phyloP scores from a whole-genome alignment of 2,797 vertebrate genomes.

The Hybognathus amarus region DNA sequence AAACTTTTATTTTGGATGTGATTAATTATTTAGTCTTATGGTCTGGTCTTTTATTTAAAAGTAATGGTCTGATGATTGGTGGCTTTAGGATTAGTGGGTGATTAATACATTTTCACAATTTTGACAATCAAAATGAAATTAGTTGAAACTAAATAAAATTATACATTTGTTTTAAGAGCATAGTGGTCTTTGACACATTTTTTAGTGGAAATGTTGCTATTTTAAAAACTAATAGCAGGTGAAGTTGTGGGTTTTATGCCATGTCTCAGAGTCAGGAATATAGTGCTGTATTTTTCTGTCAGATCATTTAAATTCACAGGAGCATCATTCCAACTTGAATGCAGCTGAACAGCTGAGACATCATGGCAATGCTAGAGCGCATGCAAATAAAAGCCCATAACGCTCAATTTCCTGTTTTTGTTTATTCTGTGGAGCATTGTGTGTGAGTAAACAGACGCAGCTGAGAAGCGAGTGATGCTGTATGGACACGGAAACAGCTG shows the following conservation, averaged over 20 bases:
- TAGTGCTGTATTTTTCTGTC: neutral
- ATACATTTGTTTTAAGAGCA: neutral
- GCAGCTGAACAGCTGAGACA: conserved; percentile 53
- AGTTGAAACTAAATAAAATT: neutral
- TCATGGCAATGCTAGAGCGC: conserved; percentile 42
- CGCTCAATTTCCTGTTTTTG: conserved; percentile 55
- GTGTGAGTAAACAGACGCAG: conserved; percentile 52
- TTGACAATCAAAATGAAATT: neutral
- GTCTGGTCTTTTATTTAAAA: neutral
- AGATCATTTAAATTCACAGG: neutral
- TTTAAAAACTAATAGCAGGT: neutral
- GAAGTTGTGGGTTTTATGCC: neutral
- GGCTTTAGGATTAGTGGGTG: neutral
- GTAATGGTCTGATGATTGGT: neutral
- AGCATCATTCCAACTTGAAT: conserved; percentile 24
- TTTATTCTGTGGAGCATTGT: conserved; percentile 55
- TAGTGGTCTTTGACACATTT: neutral
- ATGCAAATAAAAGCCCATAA: conserved; percentile 39
- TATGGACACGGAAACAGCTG: conserved; percentile 53
- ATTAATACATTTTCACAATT: neutral
- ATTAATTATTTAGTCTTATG: neutral
- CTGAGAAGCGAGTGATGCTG: conserved; percentile 36
- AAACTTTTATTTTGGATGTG: no score
- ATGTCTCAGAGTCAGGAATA: neutral
- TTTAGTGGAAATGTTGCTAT: no score